Percentiles rank a stretch among this genome's conserved stretches.
Evolutionary conservation across 2,113 vertebrate genomes (phyloP).

Genomic region (Salvelinus namaycush): DNA sequence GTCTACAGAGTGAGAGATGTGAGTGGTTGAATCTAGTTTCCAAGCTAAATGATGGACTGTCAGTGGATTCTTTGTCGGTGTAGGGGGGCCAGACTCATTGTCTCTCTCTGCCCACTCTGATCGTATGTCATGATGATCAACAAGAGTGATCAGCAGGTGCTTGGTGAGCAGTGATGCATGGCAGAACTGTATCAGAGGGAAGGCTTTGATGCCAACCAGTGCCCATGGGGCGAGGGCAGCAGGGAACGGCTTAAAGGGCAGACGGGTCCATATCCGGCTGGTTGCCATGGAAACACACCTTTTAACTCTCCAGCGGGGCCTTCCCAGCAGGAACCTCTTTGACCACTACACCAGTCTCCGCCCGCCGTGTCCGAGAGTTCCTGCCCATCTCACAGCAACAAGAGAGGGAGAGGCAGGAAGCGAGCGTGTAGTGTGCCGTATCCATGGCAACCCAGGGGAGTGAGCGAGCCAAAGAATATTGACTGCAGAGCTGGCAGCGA

Average conservation of each 20-base stretch:
- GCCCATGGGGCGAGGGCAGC: no score
- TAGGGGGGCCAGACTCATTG: neutral
- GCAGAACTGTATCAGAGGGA: no score
- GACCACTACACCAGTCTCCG: neutral
- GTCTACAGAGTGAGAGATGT: neutral
- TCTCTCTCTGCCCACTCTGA: neutral
- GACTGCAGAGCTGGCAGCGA: slow-evolving; percentile 38
- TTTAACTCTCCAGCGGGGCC: neutral
- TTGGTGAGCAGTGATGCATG: no score
- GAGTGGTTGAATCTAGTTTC: neutral
- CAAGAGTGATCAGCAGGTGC: no score
- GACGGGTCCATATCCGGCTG: neutral
- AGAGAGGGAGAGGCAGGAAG: slow-evolving; percentile 26
- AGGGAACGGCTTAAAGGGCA: neutral
- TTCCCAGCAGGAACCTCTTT: slow-evolving; percentile 7
- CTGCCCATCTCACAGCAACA: slow-evolving; percentile 17
- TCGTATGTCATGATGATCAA: no score
- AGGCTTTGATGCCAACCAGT: no score
- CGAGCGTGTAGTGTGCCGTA: slow-evolving; percentile 43
- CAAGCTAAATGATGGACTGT: neutral
- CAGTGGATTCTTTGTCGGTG: neutral
- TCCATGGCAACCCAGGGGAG: slow-evolving; percentile 56
- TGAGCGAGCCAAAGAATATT: slow-evolving; percentile 27
- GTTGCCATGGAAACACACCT: slow-evolving; percentile 41
- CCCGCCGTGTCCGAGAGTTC: neutral